Conservation (phyloP, 2,888 invertebrate species). For the Amiota communis region DNA sequence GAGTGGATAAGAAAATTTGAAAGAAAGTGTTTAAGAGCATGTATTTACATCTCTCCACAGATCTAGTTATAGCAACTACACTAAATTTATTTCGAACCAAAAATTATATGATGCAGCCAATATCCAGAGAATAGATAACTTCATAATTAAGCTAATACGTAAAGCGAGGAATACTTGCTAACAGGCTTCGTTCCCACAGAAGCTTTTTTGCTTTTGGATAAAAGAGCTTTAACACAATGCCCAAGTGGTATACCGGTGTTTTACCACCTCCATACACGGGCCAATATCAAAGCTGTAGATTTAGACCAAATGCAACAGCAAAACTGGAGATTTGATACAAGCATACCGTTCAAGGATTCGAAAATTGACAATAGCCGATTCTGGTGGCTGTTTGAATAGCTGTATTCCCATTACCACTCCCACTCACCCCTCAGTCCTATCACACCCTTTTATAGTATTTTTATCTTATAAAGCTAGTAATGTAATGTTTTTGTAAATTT, state of each 20-base stretch:
- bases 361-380: not conserved
- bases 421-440: not conserved
- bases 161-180: not conserved
- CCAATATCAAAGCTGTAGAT: not conserved
- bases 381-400: not conserved
- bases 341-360: not conserved
- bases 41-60: not conserved
- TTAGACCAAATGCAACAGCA: not conserved
- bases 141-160: constrained; percentile 14
- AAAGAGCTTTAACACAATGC: not conserved
- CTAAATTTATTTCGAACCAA: not conserved
- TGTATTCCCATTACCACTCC: not conserved
- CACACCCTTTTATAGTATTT: no score
- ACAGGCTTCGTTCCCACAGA: not conserved
- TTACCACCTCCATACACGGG: constrained; percentile 10
- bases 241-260: constrained; percentile 6
- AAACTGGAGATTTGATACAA: not conserved
- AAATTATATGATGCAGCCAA: constrained; percentile 4
- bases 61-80: not conserved
- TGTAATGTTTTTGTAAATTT: no score
- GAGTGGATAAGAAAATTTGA: no score
- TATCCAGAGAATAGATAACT: constrained; percentile 17
- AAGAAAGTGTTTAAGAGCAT: not conserved
- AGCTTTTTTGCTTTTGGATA: not conserved
- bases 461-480: no score